A percentile compares a stretch with the other conserved stretches of the same genome.
Conservation (phyloP, 1,140 invertebrate species). For the Parapsyche elsis region DNA sequence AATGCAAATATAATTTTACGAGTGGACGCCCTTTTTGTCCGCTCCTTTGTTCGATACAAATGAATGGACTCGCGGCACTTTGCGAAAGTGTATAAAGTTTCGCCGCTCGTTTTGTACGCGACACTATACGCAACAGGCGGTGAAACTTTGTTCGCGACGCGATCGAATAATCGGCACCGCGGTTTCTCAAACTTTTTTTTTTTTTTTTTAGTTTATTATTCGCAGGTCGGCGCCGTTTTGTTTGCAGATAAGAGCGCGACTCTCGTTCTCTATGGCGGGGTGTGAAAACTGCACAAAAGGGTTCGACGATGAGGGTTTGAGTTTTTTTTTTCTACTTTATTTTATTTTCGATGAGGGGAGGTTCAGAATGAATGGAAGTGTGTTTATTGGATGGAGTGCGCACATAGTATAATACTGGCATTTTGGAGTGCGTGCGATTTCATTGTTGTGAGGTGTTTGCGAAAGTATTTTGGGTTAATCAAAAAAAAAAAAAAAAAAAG, state of each 20-base stretch:
- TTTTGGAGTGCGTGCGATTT: slow-evolving; percentile 24
- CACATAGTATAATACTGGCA: slow-evolving; percentile 3
- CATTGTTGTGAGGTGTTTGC: background rate
- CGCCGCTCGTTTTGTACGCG: background rate
- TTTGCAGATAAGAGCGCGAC: slow-evolving; percentile 14
- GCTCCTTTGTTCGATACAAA: slow-evolving; percentile 43
- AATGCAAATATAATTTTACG: slow-evolving; percentile 48
- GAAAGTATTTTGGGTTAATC: background rate
- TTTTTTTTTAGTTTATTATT: slow-evolving; percentile 3
- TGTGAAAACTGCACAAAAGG: slow-evolving; percentile 36
- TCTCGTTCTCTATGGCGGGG: no score
- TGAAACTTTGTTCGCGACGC: background rate
- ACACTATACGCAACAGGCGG: background rate
- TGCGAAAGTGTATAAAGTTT: background rate
- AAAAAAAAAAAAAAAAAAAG: background rate
- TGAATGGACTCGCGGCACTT: slow-evolving; percentile 17
- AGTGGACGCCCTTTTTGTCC: slow-evolving; percentile 29
- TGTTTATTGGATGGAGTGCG: slow-evolving; percentile 40
- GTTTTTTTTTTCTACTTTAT: slow-evolving; percentile 6
- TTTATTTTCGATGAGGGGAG: background rate
- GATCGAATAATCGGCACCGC: background rate
- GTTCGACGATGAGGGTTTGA: background rate
- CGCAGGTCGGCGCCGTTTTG: background rate
- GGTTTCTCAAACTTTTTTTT: background rate
- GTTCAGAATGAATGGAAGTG: slow-evolving; percentile 17